A percentile compares a stretch with the other conserved stretches of the same genome.
Conservation (phyloP, 2,888 invertebrate genomes). For the Spisula subtruncata region DNA sequence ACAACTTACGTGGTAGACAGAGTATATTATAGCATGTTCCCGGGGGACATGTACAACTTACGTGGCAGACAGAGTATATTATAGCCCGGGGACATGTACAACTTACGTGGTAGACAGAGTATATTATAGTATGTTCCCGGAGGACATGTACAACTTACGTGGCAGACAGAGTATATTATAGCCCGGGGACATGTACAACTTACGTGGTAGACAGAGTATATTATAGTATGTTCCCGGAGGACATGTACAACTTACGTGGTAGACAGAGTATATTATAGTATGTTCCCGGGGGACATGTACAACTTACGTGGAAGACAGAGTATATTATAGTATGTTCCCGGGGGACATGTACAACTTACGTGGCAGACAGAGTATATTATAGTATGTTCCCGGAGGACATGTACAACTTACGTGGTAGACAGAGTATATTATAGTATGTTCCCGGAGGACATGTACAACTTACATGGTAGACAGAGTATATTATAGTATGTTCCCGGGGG, state of each 20-base stretch:
- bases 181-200: conserved; percentile 28
- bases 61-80: too few species aligned
- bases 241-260: too few species aligned
- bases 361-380: neutral
- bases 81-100: conserved; percentile 28
- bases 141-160: conserved; percentile 28
- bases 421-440: conserved; percentile 17
- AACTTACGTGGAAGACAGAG: too few species aligned
- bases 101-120: too few species aligned
- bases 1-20: too few species aligned
- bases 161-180: neutral
- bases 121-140: conserved; percentile 24
- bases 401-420: too few species aligned
- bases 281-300: neutral
- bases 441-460: conserved; percentile 22
- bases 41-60: conserved; percentile 21
- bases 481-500: conserved; percentile 22
- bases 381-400: conserved; percentile 25
- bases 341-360: conserved; percentile 26
- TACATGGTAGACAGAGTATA: too few species aligned
- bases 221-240: conserved; percentile 22
- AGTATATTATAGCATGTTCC: conserved; percentile 12
- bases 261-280: conserved; percentile 26
- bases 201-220: too few species aligned
- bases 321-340: conserved; percentile 19